These are phyloP conservation scores for Perdita meconis DNA, from an alignment of 2,888 invertebrate genomes.

Conservation along the genomic window DNA sequence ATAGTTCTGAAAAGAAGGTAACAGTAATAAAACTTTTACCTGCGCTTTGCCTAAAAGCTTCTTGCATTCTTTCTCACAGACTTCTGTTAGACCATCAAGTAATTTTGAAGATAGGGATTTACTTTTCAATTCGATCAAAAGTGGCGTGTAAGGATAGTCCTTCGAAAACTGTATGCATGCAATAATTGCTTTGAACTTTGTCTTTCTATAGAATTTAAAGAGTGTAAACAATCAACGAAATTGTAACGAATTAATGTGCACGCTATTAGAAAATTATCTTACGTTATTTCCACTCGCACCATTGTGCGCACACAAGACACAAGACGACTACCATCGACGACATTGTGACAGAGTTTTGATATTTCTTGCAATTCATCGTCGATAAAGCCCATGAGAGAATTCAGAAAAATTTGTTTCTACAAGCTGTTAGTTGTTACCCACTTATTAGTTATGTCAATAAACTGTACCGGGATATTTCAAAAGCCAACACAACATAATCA, in stretches of 20 bases:
- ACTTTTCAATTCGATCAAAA: slow-evolving; percentile 89
- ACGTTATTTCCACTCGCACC: slow-evolving; percentile 88
- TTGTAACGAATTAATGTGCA: not conserved
- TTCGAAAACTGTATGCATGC: slow-evolving; percentile 89
- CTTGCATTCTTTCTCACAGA: slow-evolving; percentile 87
- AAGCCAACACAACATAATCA: slow-evolving; percentile 42
- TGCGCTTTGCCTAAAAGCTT: slow-evolving; percentile 87
- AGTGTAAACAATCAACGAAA: not conserved
- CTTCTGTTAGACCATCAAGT: slow-evolving; percentile 86
- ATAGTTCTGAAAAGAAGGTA: not conserved
- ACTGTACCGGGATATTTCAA: not conserved
- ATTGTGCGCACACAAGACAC: slow-evolving; percentile 88
- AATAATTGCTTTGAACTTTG: slow-evolving; percentile 87
- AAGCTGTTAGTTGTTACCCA: not conserved
- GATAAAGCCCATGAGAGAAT: slow-evolving; percentile 86
- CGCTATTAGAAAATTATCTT: slow-evolving; percentile 62
- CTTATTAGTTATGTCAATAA: slow-evolving; percentile 10
- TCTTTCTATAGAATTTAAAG: slow-evolving; percentile 86
- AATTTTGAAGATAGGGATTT: slow-evolving; percentile 88
- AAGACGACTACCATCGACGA: slow-evolving; percentile 87
- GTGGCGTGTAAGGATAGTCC: slow-evolving; percentile 86
- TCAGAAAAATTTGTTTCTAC: slow-evolving; percentile 16
- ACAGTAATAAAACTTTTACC: slow-evolving; percentile 69
- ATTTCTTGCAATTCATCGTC: slow-evolving; percentile 89
- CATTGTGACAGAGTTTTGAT: slow-evolving; percentile 87